Percentiles rank a stretch among this genome's conserved stretches.
phyloP scores from a whole-genome alignment of 2,797 vertebrate genomes.

The Propithecus perrieri region DNA sequence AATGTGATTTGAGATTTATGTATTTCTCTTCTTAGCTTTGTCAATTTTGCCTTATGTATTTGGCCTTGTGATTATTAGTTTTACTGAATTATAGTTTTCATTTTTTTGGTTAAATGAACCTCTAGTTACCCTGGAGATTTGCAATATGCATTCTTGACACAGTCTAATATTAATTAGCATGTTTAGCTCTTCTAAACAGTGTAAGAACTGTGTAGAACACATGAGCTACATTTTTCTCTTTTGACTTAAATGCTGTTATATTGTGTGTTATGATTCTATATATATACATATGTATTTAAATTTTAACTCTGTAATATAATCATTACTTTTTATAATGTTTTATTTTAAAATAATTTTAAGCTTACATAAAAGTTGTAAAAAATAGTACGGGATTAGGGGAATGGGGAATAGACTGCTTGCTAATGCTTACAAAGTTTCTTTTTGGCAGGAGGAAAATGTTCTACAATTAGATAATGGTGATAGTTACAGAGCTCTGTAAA shows the following conservation, averaged over 20 bases:
- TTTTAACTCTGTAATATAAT: not conserved
- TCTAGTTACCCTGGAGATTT: not conserved
- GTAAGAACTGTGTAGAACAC: not conserved
- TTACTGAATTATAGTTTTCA: not conserved
- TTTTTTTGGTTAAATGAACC: not conserved
- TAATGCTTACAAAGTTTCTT: not conserved
- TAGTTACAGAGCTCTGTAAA: not conserved
- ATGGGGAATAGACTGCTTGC: not conserved
- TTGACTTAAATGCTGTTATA: not conserved
- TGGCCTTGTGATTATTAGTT: not conserved
- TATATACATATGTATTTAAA: not conserved
- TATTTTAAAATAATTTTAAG: slow-evolving; percentile 39
- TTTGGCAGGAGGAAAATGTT: not conserved
- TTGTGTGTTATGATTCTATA: not conserved
- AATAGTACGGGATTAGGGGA: not conserved
- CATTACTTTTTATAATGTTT: not conserved
- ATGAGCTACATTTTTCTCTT: not conserved
- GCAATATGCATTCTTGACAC: not conserved
- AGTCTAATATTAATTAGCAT: not conserved
- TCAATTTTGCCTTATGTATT: not conserved
- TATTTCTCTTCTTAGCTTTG: not conserved
- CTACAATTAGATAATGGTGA: not conserved
- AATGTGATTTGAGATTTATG: not conserved
- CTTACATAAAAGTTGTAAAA: not conserved
- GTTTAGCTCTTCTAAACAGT: not conserved